phyloP scores from a whole-genome alignment of 2,113 vertebrate genomes.

The Pteruthius melanotis region DNA sequence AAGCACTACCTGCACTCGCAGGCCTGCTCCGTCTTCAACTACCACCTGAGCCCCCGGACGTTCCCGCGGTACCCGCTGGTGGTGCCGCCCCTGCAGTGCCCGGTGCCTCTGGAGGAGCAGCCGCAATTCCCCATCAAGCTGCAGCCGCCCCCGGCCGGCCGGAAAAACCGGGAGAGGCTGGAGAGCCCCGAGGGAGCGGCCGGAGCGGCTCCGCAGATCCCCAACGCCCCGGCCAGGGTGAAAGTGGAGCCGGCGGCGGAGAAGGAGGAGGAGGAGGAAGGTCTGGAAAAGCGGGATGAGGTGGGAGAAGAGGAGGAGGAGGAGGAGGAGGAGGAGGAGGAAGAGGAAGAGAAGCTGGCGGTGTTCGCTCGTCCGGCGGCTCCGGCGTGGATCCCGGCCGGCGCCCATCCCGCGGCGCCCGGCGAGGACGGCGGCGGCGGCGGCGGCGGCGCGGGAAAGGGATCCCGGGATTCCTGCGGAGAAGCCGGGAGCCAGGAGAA shows the following conservation, averaged over 20 bases:
- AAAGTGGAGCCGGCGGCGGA: slow-evolving; percentile 66
- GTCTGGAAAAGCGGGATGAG: rapidly evolving
- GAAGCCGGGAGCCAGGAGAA: not conserved
- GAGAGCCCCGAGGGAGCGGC: slow-evolving; percentile 22
- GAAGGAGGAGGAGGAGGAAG: not conserved
- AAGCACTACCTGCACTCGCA: slow-evolving; percentile 81
- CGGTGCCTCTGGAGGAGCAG: slow-evolving; percentile 63
- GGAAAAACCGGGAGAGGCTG: slow-evolving; percentile 64
- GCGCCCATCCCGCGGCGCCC: rapidly evolving
- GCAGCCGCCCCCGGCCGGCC: slow-evolving; percentile 70
- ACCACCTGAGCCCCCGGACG: slow-evolving; percentile 79
- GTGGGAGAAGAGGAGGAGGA: not conserved
- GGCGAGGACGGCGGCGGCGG: not conserved
- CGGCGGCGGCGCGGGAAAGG: not conserved
- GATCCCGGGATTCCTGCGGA: rapidly evolving
- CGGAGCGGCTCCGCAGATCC: rapidly evolving
- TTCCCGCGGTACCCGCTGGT: slow-evolving; percentile 76
- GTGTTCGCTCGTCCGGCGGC: slow-evolving; percentile 57
- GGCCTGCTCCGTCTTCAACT: slow-evolving; percentile 80
- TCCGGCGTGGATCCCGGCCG: not conserved
- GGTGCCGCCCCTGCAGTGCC: slow-evolving; percentile 69
- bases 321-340: not conserved
- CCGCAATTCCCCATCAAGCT: slow-evolving; percentile 75
- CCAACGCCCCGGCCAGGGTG: not conserved
- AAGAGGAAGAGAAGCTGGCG: not conserved